Evolutionary conservation across 2,888 invertebrate species (phyloP), one percentile per base, ranked within the genome.

Genomic region (Clunio marinus): DNA sequence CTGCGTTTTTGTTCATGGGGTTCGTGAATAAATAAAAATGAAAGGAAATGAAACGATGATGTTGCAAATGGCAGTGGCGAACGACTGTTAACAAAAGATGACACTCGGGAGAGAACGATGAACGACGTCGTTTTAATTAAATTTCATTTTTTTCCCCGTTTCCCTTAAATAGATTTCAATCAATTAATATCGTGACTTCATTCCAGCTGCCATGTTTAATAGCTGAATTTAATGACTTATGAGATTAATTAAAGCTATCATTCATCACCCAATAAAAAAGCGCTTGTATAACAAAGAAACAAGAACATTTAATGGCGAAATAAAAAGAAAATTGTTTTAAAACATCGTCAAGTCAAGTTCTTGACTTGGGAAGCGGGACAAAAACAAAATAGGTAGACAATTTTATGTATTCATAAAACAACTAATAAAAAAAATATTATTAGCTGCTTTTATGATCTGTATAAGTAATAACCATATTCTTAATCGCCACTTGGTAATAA

Each of bases 381-480:
- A 28, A 62, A 62, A n/a, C 17, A 24, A 41, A 10, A 17, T 7
- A 28, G 58, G 58, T 28, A 58, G 58, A 27, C 27, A 25, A 25
- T 41, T 13, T 7, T 41, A 41, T 41, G 13, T 41, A 41, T 7
- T 41, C 41, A 51, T 51, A 51, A 51, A 51, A 51, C 15, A 17
- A 25, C 3, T 25, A 55, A 67, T 67, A 51, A 51, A 67, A 67
- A 67, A 55, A 55, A 67, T 67, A 67, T 67, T 55, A 67, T 67
- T 55, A 55, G 66, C 66, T 67, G 66, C 66, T 67, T 67, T 67
- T 67, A 67, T 67, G 13, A 45, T 35, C 32, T 67, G 35, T 67
- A 67, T 55, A 67, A 46, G 66, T 22, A 67, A 67, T 67, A 67
- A 67, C 55, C 51, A 35, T 67, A 55, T 32, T 51, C 57, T 55